Percentiles rank a stretch among this genome's conserved stretches.
These are phyloP conservation scores for Lycaena phlaeas DNA, from an alignment of 2,888 invertebrate genomes.

Conservation along the genomic window DNA sequence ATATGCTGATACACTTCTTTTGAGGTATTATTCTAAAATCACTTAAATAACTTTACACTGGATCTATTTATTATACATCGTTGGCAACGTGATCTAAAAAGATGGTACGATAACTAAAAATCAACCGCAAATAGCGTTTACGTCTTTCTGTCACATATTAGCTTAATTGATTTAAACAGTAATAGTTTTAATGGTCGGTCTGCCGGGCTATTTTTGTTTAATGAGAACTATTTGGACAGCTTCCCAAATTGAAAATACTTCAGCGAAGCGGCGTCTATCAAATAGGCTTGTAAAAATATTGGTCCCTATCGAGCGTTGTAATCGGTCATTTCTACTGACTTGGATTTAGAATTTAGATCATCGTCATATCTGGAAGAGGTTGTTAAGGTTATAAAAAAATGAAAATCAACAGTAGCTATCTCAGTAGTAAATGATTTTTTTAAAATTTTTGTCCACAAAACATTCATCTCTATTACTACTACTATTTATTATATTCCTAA, in stretches of 20 bases:
- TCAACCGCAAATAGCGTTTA: background rate
- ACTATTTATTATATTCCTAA: too few species aligned
- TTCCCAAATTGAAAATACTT: constrained; percentile 15
- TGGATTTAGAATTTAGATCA: too few species aligned
- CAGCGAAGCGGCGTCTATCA: constrained; percentile 3
- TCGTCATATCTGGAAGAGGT: too few species aligned
- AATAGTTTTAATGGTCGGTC: constrained; percentile 21
- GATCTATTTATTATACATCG: background rate
- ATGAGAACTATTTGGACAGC: constrained; percentile 19
- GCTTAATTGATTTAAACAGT: constrained; percentile 17
- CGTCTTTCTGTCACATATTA: constrained; percentile 7
- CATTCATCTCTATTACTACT: too few species aligned
- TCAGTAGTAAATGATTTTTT: too few species aligned
- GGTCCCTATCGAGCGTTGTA: background rate
- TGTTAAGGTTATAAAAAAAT: too few species aligned
- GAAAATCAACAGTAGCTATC: too few species aligned
- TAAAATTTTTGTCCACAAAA: too few species aligned
- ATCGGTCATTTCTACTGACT: too few species aligned
- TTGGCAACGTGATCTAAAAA: background rate
- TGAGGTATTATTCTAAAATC: too few species aligned
- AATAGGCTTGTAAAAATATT: background rate
- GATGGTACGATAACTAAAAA: background rate
- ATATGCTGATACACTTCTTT: too few species aligned
- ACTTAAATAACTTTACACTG: too few species aligned
- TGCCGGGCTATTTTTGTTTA: constrained; percentile 19